Conservation (phyloP, 2,797 vertebrate genomes). For the Sebastes aleutianus region DNA sequence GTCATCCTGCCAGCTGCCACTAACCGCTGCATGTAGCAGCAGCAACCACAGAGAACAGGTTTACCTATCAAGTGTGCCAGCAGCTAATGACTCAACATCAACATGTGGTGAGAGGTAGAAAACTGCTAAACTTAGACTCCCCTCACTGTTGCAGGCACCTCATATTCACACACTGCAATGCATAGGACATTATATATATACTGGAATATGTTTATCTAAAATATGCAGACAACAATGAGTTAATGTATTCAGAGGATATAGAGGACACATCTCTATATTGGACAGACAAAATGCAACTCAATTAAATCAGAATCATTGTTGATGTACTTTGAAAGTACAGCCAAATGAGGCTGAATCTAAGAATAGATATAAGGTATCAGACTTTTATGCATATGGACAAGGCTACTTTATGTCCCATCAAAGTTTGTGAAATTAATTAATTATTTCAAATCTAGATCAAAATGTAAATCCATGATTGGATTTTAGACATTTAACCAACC, state of each 20-base stretch:
- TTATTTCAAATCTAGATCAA: neutral
- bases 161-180: neutral
- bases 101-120: constrained; percentile 16
- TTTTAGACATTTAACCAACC: neutral
- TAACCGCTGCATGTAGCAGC: neutral
- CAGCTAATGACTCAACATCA: constrained; percentile 12
- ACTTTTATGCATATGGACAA: neutral
- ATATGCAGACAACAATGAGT: neutral
- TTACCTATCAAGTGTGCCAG: constrained; percentile 13
- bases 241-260: neutral
- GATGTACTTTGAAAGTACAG: neutral
- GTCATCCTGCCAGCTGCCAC: constrained; percentile 1
- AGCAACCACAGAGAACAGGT: constrained; percentile 44
- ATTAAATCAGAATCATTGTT: neutral
- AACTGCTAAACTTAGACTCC: neutral
- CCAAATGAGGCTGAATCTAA: neutral
- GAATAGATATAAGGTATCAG: neutral
- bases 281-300: neutral
- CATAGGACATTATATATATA: neutral
- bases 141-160: neutral
- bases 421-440: neutral
- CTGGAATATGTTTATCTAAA: neutral
- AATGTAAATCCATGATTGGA: neutral
- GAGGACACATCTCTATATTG: neutral
- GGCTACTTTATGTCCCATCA: neutral